Base-by-base conservation (phyloP, 2,797 vertebrate genomes). In the Gorsachius magnificus region DNA sequence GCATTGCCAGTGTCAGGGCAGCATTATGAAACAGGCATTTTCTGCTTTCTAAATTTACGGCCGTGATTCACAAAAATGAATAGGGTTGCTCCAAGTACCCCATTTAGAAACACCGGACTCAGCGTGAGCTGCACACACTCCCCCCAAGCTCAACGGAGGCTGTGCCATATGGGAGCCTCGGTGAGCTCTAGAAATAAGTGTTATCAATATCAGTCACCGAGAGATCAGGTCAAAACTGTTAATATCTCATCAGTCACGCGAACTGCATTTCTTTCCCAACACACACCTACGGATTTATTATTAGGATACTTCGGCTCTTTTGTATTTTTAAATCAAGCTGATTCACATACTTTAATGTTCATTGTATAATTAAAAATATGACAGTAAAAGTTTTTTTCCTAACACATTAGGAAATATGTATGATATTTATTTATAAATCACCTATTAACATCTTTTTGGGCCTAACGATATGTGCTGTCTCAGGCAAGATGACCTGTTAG, bases 181-280 rank as follows among this genome's bases (percentile, higher is more conserved):
- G 53, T 33, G 60, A 5, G 3, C 80, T 96, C 74, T 63, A 84
- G 80, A 94, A 96, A 97, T 88, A 72, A 91, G 58, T 72, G 74
- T 84, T 94, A 96, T 82, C 92, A 93, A 16, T 93, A 95, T 74
- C 93, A 86, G 74, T 86, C 95, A 94, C 76, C 1, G 10, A 86
- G 87, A 87, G 65, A 91, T 91, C 79, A 74, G 89, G 95, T 96
- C 94, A 96, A 89, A 96, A 94, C 80, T 89, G 76, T 91, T 97
- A 96, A 88, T 90, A 97, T 50, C 89, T 95, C 89, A 96, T 95
- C 91, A 95, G 92, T 94, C 97, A 94, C n/a, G 10, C 14, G 0
- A 91, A 92, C 69, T 91, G 74, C 60, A 53, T 79, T 85, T 93
- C 66, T 75, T 88, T 88, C 85, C 66, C 63, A 94, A 83, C 61